A percentile compares a stretch with the other conserved stretches of the same genome.
Evolutionary conservation across 1,140 invertebrate species (phyloP).

Genomic region (Drosophila trapezifrons): DNA sequence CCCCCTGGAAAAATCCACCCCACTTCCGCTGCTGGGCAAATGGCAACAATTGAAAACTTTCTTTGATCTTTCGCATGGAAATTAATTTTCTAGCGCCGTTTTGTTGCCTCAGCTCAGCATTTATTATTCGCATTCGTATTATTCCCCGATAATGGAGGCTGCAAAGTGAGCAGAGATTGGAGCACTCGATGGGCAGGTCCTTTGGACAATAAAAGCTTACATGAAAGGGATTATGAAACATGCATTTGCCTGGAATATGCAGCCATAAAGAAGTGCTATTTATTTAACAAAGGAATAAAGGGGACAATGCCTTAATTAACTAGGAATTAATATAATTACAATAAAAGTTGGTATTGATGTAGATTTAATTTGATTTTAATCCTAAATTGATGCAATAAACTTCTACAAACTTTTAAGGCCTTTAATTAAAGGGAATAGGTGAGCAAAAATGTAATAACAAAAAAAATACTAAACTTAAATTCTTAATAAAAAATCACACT

Average conservation of each 20-base stretch:
- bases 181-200: constrained; percentile 22
- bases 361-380: no score
- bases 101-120: constrained; percentile 29
- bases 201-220: not conserved
- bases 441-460: no score
- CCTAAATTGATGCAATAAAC: no score
- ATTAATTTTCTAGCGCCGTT: constrained; percentile 66
- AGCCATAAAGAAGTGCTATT: no score
- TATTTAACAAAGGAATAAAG: not conserved
- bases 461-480: no score
- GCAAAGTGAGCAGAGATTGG: constrained; percentile 25
- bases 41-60: constrained; percentile 78
- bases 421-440: no score
- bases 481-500: no score
- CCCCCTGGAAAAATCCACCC: constrained; percentile 2
- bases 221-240: not conserved
- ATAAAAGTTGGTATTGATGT: no score
- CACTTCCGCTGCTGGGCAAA: constrained; percentile 64
- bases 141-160: constrained; percentile 27
- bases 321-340: not conserved
- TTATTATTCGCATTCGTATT: constrained; percentile 31
- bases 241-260: no score
- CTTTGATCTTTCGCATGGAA: constrained; percentile 81
- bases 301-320: not conserved
- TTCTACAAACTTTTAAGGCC: no score